phyloP scores from a whole-genome alignment of 2,113 vertebrate genomes.

The Petrocephalus zakoni region DNA sequence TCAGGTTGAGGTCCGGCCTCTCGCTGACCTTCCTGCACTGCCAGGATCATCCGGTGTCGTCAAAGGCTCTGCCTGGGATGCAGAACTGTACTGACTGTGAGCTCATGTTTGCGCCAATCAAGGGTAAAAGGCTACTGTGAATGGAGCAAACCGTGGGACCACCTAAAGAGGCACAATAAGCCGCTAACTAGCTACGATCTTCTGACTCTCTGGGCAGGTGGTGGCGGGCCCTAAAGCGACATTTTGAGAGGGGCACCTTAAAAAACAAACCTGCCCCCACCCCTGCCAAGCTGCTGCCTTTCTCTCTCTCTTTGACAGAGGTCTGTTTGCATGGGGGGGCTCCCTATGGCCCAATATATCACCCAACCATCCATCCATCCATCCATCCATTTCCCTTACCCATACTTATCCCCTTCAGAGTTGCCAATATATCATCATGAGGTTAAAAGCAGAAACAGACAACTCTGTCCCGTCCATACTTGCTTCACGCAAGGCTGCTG shows the following conservation, averaged over 20 bases:
- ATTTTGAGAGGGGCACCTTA: not conserved
- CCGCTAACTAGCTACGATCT: not conserved
- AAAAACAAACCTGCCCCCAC: not conserved
- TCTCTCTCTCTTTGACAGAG: no score
- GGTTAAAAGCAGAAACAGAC: not conserved
- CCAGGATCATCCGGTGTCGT: not conserved
- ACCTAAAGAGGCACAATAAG: not conserved
- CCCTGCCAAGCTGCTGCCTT: no score
- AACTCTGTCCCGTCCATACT: not conserved
- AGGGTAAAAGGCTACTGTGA: not conserved
- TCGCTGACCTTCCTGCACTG: not conserved
- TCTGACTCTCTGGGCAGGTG: not conserved
- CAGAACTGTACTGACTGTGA: not conserved
- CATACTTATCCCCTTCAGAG: no score
- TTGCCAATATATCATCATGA: not conserved
- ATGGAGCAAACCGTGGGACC: not conserved
- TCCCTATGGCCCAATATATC: not conserved
- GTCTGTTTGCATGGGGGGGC: not conserved
- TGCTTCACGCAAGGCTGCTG: not conserved
- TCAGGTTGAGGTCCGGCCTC: not conserved
- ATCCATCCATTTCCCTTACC: no score
- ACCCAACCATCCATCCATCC: no score
- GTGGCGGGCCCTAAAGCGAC: not conserved
- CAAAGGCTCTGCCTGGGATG: not conserved
- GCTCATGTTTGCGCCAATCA: not conserved